Conservation (phyloP, 2,113 vertebrate species). For the Anseranas semipalmata region DNA sequence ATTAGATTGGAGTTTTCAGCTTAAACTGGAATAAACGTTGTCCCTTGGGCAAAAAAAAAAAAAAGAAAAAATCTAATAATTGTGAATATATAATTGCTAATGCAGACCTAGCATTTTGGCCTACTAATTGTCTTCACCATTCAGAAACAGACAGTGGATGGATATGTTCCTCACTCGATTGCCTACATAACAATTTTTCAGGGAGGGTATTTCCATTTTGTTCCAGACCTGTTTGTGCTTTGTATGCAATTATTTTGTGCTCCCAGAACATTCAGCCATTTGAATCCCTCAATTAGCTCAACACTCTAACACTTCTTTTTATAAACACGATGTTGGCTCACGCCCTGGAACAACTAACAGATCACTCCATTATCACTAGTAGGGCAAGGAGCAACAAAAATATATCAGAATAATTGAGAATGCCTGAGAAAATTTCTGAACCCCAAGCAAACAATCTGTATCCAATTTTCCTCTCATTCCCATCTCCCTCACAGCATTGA, state of each 20-base stretch:
- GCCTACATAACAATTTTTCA: neutral
- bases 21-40: neutral
- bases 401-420: neutral
- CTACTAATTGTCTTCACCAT: conserved; percentile 3
- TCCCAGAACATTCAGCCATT: conserved; percentile 19
- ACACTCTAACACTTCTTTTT: conserved; percentile 28
- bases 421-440: conserved; percentile 20
- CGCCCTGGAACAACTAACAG: neutral
- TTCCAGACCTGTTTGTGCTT: neutral
- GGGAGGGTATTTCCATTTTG: neutral
- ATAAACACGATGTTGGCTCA: neutral
- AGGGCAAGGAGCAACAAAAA: conserved; percentile 50
- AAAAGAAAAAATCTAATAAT: neutral
- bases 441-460: neutral
- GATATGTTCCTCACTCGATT: conserved; percentile 33
- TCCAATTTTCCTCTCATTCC: neutral
- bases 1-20: neutral
- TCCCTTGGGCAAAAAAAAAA: neutral
- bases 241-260: conserved; percentile 32
- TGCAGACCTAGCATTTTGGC: conserved; percentile 19
- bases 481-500: neutral
- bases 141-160: neutral
- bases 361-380: conserved; percentile 41
- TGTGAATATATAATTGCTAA: conserved; percentile 29
- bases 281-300: conserved; percentile 35